phyloP scores from a whole-genome alignment of 1,140 invertebrate genomes.

The Euschistus heros region DNA sequence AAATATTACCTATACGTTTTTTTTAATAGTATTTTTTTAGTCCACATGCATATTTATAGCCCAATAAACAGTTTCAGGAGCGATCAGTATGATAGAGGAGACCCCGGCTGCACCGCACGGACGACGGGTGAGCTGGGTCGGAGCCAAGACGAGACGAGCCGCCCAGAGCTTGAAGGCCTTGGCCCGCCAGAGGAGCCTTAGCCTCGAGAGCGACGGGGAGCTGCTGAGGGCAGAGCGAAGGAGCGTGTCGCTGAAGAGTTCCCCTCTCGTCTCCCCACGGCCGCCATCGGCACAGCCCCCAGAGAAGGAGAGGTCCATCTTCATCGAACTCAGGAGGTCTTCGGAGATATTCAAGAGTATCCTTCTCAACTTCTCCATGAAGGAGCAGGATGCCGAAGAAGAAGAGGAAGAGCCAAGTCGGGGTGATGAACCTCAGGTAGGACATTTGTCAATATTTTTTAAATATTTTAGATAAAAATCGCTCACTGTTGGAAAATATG shows the following conservation, averaged over 20 bases:
- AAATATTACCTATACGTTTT: no score
- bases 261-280: slow-evolving; percentile 29
- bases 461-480: no score
- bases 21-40: no score
- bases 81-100: not conserved
- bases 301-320: slow-evolving; percentile 33
- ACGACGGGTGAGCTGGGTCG: slow-evolving; percentile 34
- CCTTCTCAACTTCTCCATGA: slow-evolving; percentile 36
- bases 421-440: slow-evolving; percentile 24
- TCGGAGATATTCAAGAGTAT: slow-evolving; percentile 39
- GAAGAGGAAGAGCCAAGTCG: slow-evolving; percentile 13
- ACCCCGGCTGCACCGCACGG: not conserved
- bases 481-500: no score
- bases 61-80: slow-evolving; percentile 9
- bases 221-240: slow-evolving; percentile 34
- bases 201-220: slow-evolving; percentile 37
- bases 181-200: slow-evolving; percentile 36
- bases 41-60: no score
- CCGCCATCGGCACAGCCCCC: slow-evolving; percentile 27
- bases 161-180: slow-evolving; percentile 32
- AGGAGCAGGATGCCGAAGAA: slow-evolving; percentile 30
- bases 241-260: slow-evolving; percentile 35
- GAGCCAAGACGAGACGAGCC: slow-evolving; percentile 30
- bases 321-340: slow-evolving; percentile 37
- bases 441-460: no score